Base-by-base conservation (phyloP, 2,113 vertebrate species). In the Heteronetta atricapilla region DNA sequence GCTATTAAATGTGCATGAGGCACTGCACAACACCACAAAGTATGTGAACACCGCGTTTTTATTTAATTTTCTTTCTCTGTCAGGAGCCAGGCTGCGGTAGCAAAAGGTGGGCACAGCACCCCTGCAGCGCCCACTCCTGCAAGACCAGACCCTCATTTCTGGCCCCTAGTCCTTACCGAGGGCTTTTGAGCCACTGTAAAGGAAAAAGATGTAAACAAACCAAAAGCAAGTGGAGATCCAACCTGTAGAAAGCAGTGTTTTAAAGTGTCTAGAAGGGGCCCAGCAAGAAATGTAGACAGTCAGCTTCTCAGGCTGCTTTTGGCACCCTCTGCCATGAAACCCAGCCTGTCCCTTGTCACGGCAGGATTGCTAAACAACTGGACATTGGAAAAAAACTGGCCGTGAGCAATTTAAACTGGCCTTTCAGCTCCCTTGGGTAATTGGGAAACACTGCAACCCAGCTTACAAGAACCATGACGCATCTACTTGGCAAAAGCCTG, bases 1-100 rank as follows among this genome's bases (percentile, higher is more conserved):
- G 72, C 66, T 75, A 58, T 68, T 90, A 93, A 95, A 89, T 29
- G 92, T 33, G 33, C 48, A 56, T 42, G 75, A 81, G 56, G 74
- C 6, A 26, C 33, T 2, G 26, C 4, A 20, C 60, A 78, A 72
- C 83, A 90, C 62, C 73, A 34, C 36, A 23, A 9, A 0, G 3
- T 44, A 50, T 66, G 13, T 0, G 22, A 89, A 62, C 60, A 26
- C 13, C 3, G 21, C 25, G 4, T 56, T 76, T 72, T 58, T 18
- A 40, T 50, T 86, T 53, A 6, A 42, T 48, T 86, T 53, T 7
- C 38, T 52, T 64, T 14, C 38, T 40, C 31, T 48, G 64, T 75
- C 17, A 82, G 66, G 42, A 92, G 64, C 13, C 42, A 23, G 60
- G 86, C 66, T 67, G 22, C 14, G 7, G n/a, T 5, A 34, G 60